Conservation (phyloP, 1,140 invertebrate species). For the Spodoptera litura region DNA sequence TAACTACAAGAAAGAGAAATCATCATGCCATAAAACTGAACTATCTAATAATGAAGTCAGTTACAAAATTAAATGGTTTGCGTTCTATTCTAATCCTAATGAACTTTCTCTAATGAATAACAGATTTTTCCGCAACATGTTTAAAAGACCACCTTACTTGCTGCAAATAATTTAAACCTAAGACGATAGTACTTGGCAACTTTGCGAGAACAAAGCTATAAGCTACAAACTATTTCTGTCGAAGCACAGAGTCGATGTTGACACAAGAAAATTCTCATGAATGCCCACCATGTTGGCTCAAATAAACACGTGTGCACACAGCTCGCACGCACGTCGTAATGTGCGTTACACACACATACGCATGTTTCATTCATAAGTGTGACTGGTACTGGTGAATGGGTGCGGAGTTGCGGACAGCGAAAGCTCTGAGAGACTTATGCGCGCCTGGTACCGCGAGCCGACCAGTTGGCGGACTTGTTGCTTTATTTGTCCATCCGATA, state of each 20-base stretch:
- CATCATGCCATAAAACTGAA: too few species aligned
- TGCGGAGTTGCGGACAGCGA: conserved; percentile 55
- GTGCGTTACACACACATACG: conserved; percentile 65
- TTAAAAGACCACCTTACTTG: conserved; percentile 26
- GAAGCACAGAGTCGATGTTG: conserved; percentile 77
- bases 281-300: conserved; percentile 77
- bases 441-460: conserved; percentile 74
- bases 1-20: too few species aligned
- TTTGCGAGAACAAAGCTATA: conserved; percentile 80
- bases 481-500: conserved; percentile 63
- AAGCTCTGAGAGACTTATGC: conserved; percentile 73
- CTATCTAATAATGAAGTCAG: too few species aligned
- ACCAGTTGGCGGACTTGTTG: conserved; percentile 81
- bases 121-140: not conserved
- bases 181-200: conserved; percentile 50
- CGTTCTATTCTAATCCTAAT: too few species aligned
- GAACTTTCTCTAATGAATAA: too few species aligned
- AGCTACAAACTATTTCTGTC: conserved; percentile 79
- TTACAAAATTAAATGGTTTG: too few species aligned
- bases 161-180: conserved; percentile 36
- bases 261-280: conserved; percentile 84
- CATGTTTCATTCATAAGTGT: conserved; percentile 72
- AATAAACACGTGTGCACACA: conserved; percentile 78
- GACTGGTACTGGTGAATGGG: conserved; percentile 69
- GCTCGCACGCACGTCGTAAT: conserved; percentile 45